phyloP scores from a whole-genome alignment of 2,113 vertebrate species.

The Bungarus multicinctus region DNA sequence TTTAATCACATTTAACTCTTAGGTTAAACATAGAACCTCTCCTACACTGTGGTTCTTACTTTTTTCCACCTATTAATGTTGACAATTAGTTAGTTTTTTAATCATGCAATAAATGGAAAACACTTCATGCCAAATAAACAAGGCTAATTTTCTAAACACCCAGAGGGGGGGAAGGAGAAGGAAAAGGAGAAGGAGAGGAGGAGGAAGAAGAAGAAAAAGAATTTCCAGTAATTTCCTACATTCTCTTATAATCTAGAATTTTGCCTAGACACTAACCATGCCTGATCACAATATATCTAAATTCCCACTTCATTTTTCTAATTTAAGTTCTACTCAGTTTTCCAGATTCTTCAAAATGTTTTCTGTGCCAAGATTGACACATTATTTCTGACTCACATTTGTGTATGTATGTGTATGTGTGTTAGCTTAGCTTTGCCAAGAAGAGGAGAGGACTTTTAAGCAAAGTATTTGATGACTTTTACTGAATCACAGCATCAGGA shows the following conservation, averaged over 20 bases:
- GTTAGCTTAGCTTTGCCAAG: not conserved
- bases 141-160: too few species aligned
- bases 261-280: not conserved
- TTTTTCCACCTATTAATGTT: too few species aligned
- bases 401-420: too few species aligned
- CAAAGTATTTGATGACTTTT: not conserved
- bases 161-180: too few species aligned
- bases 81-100: too few species aligned
- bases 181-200: fast-evolving
- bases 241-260: not conserved
- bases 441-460: not conserved
- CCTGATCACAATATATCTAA: not conserved
- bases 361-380: not conserved
- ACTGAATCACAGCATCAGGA: not conserved
- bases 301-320: not conserved
- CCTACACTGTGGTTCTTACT: too few species aligned
- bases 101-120: too few species aligned
- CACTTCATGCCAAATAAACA: too few species aligned
- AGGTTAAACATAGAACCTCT: too few species aligned
- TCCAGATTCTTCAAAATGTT: not conserved
- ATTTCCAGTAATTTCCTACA: not conserved
- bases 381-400: not conserved
- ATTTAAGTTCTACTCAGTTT: not conserved
- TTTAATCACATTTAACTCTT: too few species aligned
- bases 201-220: too few species aligned